A percentile compares a stretch with the other conserved stretches of the same genome.
phyloP scores from a whole-genome alignment of 2,797 vertebrate species.

The Orestias chungarensis region DNA sequence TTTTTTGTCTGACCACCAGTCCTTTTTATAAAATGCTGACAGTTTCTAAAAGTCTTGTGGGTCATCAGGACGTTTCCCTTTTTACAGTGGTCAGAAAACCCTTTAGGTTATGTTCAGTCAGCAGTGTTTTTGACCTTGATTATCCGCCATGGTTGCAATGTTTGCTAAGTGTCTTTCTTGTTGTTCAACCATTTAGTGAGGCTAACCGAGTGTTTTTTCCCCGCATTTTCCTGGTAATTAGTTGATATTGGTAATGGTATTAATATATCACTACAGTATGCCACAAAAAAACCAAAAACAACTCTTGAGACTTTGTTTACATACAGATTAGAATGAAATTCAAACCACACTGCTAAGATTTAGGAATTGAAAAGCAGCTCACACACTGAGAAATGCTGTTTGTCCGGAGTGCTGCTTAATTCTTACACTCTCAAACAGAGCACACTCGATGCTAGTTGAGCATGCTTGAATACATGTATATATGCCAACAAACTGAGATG shows the following conservation, averaged over 20 bases:
- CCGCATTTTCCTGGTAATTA: too few relatives aligned
- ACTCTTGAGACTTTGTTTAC: not conserved
- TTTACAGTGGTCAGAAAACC: not conserved
- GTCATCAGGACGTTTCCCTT: too few relatives aligned
- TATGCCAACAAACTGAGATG: slow-evolving; percentile 22
- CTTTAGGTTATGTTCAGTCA: not conserved
- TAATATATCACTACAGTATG: too few relatives aligned
- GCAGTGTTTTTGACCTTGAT: not conserved
- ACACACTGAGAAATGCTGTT: not conserved
- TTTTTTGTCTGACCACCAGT: not conserved
- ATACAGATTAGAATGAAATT: not conserved
- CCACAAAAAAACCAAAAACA: not conserved
- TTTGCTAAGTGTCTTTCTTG: not conserved
- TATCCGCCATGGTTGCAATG: not conserved
- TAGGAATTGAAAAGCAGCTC: not conserved
- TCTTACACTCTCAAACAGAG: not conserved
- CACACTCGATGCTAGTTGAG: slow-evolving; percentile 8
- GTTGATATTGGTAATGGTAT: too few relatives aligned
- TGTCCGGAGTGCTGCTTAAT: not conserved
- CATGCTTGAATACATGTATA: slow-evolving; percentile 20
- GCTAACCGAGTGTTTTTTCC: too few relatives aligned
- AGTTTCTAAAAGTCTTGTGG: too few relatives aligned
- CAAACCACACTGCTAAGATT: not conserved
- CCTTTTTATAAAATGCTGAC: not conserved
- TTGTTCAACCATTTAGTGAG: not conserved